phyloP scores from a whole-genome alignment of 2,888 invertebrate genomes.

The Andrena trimmerana region DNA sequence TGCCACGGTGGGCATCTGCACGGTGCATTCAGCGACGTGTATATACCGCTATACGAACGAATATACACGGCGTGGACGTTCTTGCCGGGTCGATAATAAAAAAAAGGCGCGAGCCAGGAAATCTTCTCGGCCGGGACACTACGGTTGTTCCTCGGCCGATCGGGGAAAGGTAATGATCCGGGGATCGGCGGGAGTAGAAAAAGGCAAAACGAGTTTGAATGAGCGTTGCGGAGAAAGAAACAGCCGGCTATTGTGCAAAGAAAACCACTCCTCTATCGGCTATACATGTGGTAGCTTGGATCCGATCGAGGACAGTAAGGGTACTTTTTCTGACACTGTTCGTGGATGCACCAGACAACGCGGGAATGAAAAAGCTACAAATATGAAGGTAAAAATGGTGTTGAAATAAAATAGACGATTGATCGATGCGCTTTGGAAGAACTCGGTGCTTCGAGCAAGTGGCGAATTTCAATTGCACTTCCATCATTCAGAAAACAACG shows the following conservation, averaged over 20 bases:
- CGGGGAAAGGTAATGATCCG: conserved; percentile 42
- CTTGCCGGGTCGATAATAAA: conserved; percentile 43
- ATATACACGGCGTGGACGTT: conserved; percentile 66
- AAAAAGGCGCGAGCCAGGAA: conserved; percentile 64
- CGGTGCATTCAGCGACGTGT: conserved; percentile 71
- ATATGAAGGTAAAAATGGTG: too few relatives aligned
- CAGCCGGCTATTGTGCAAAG: background rate
- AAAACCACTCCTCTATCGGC: background rate
- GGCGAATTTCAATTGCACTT: background rate
- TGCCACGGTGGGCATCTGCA: conserved; percentile 70
- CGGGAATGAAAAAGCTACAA: background rate
- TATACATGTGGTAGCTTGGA: background rate
- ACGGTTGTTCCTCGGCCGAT: conserved; percentile 48
- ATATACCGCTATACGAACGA: conserved; percentile 72
- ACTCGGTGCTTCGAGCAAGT: too few relatives aligned
- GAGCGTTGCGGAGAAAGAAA: conserved; percentile 4
- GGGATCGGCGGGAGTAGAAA: conserved; percentile 5
- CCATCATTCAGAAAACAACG: conserved; percentile 2
- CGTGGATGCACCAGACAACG: background rate
- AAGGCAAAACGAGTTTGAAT: background rate
- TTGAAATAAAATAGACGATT: background rate
- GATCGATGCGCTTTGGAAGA: background rate
- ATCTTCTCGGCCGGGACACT: conserved; percentile 53
- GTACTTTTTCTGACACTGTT: background rate
- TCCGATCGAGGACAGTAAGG: background rate